These are phyloP conservation scores for Mya arenaria DNA, from an alignment of 1,140 invertebrate genomes.

Conservation along the genomic window DNA sequence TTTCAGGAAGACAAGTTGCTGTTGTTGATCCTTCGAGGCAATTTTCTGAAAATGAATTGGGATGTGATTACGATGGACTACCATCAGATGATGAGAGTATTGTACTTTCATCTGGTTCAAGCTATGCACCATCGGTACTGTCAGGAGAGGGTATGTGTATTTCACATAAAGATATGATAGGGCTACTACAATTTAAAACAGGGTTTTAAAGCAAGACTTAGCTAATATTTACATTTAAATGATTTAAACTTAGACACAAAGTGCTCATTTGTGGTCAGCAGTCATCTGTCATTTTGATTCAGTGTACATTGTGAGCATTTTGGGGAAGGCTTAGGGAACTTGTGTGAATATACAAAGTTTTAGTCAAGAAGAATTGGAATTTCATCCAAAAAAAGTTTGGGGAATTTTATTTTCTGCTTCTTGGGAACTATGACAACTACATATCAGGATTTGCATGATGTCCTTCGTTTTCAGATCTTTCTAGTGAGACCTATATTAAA, in stretches of 20 bases:
- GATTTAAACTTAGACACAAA: slow-evolving; percentile 12
- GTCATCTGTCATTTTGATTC: slow-evolving; percentile 5
- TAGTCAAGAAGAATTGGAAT: slow-evolving; percentile 5
- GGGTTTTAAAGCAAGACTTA: background rate
- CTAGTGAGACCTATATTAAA: background rate
- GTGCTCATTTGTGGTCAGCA: slow-evolving; percentile 14
- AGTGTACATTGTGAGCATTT: background rate
- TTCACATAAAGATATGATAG: slow-evolving; percentile 1
- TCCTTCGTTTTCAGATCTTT: background rate
- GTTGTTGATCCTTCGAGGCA: slow-evolving; percentile 26
- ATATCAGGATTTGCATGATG: background rate
- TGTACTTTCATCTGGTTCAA: slow-evolving; percentile 26
- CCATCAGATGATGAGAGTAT: slow-evolving; percentile 33
- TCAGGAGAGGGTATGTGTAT: slow-evolving; percentile 29
- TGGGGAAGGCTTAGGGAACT: background rate
- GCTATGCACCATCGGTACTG: slow-evolving; percentile 23
- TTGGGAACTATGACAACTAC: slow-evolving; percentile 12
- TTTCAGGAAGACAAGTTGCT: slow-evolving; percentile 13
- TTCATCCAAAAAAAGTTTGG: background rate
- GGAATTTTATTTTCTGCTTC: background rate
- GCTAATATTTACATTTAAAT: background rate
- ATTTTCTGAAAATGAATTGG: slow-evolving; percentile 20
- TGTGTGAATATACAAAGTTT: slow-evolving; percentile 11
- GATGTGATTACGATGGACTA: slow-evolving; percentile 6
- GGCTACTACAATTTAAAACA: slow-evolving; percentile 20